These are phyloP conservation scores for Neria commutata DNA, from an alignment of 2,888 invertebrate species.

Conservation along the genomic window DNA sequence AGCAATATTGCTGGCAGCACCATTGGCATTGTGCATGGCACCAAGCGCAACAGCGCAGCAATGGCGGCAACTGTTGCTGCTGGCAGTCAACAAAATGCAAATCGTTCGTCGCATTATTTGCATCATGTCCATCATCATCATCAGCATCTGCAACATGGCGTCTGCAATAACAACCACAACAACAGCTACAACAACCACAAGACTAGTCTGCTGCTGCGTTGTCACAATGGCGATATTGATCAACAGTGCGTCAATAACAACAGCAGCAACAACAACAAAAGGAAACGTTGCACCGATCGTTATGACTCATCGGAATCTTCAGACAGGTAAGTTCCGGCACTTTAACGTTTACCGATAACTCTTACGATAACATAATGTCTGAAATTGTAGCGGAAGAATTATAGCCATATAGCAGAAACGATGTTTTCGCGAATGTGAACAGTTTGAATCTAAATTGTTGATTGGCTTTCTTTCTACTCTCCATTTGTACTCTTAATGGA, in stretches of 20 bases:
- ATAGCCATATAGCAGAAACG: no score
- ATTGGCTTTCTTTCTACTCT: no score
- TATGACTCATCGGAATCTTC: constrained; percentile 93
- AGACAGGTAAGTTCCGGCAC: constrained; percentile 75
- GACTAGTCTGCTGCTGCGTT: not conserved
- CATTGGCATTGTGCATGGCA: constrained; percentile 46
- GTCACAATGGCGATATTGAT: not conserved
- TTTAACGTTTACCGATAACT: constrained; percentile 20
- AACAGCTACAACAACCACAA: not conserved
- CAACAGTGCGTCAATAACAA: constrained; percentile 6
- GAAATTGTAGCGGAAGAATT: not conserved
- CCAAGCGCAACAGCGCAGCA: constrained; percentile 38
- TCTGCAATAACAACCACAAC: not conserved
- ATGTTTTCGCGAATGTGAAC: no score
- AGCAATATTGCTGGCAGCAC: constrained; percentile 33
- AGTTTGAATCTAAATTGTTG: no score
- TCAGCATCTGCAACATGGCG: no score
- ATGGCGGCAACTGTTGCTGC: constrained; percentile 7
- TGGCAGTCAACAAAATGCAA: no score
- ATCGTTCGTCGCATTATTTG: no score
- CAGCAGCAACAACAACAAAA: constrained; percentile 66
- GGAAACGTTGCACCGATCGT: constrained; percentile 86
- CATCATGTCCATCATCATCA: no score
- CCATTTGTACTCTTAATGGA: no score
- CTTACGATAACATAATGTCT: not conserved